Evolutionary conservation across 1,140 invertebrate species (phyloP).

Genomic region (Gryllus bimaculatus): DNA sequence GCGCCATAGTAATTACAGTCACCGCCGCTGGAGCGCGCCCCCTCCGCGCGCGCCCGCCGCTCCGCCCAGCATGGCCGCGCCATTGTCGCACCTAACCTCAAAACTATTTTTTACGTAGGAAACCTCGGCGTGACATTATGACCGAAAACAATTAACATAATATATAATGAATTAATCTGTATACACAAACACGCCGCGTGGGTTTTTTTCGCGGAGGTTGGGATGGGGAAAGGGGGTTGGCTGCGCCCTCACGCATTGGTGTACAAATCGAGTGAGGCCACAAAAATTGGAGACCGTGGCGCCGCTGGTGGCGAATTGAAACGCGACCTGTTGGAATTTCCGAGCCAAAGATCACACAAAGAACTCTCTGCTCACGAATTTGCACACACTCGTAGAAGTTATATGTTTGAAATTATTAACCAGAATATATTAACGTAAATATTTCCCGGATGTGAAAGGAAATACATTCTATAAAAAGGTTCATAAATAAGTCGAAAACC

Average conservation of each 20-base stretch:
- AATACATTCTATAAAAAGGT: too few relatives aligned
- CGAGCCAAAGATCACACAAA: too few relatives aligned
- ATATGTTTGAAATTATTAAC: too few relatives aligned
- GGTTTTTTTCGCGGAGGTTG: background rate
- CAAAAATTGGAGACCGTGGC: background rate
- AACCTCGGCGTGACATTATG: slow-evolving; percentile 3
- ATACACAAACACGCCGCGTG: background rate
- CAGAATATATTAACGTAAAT: too few relatives aligned
- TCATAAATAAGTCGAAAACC: too few relatives aligned
- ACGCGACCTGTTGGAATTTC: background rate
- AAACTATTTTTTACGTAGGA: background rate
- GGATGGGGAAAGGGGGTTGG: background rate
- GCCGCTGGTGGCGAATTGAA: background rate
- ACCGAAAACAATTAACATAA: slow-evolving; percentile 5
- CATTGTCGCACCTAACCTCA: background rate
- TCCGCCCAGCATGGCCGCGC: background rate
- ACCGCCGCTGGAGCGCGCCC: background rate
- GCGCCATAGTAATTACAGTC: slow-evolving; percentile 3
- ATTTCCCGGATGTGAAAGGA: too few relatives aligned
- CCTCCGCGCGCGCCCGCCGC: background rate
- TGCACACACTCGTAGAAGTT: too few relatives aligned
- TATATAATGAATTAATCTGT: slow-evolving; percentile 6
- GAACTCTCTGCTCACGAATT: too few relatives aligned
- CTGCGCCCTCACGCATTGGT: background rate
- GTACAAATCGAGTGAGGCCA: background rate